Base-by-base conservation (phyloP, 1,140 invertebrate species). In the Drosophila kurseongensis region DNA sequence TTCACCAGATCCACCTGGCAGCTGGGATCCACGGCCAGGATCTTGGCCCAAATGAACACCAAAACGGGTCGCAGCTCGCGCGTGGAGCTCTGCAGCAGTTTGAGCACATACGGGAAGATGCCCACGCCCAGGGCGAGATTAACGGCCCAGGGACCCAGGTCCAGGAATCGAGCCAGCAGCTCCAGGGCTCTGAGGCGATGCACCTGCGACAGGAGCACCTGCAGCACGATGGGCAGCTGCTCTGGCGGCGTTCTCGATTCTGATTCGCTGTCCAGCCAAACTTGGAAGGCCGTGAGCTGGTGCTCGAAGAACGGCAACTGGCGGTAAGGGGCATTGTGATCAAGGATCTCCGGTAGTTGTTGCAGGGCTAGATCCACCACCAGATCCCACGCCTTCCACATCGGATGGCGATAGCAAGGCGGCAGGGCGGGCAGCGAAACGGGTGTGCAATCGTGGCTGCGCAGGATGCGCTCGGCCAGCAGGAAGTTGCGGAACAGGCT, bases 31-130 rank as follows among this genome's bases (percentile, higher is more conserved):
- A 99, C 98, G 61, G 98, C 98, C 50, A 99, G 93, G 78, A 99
- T 99, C 94, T 99, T 99, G 6, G 99, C 98, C 99, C 99, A 99
- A 75, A 99, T 99, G 91, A 99, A 99, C 32, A 99, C 98, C 52
- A 99, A 94, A 40, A 98, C 94, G 9, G 98, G 97, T 36, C 98
- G 94, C 58, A 99, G 93, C 93, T 99, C 98, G 78, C 95, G 95
- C 2, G 98, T 97, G 73, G 96, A 97, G 78, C 97, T 98, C 93
- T 99, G 98, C 47, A 99, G 93, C 62, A 99, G 93, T 92, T 99
- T 99, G 8, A 99, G 94, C 69, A 99, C 98, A 93, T 99, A 99
- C 4, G 99, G 99, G 93, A 99, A 99, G 77, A 99, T 99, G 71
- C 99, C 99, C 41, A 99, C 99, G 54, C 97, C 97, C 12, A 99